Percentiles rank a stretch among this genome's conserved stretches.
phyloP scores from a whole-genome alignment of 2,888 invertebrate genomes.

The Myopa testacea region DNA sequence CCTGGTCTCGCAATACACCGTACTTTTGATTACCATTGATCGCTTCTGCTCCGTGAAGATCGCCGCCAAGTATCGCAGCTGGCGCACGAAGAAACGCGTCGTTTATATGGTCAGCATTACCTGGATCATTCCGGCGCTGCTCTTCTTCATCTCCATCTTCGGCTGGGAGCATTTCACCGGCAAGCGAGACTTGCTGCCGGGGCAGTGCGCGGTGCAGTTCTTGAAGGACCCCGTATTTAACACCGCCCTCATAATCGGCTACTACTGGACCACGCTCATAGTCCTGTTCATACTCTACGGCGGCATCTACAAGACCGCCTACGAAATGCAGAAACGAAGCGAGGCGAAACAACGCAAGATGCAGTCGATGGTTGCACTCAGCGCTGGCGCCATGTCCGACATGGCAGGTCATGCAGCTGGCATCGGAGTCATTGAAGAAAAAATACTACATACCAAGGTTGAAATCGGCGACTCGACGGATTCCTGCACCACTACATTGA shows the following conservation, averaged over 20 bases:
- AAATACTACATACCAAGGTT: constrained; percentile 60
- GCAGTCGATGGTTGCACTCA: constrained; percentile 93
- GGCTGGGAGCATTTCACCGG: constrained; percentile 99
- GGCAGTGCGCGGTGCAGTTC: constrained; percentile 96
- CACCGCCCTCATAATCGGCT: constrained; percentile 94
- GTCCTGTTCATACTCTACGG: constrained; percentile 96
- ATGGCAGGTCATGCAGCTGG: constrained; percentile 91
- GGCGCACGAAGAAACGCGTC: constrained; percentile 94
- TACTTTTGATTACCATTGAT: constrained; percentile 97
- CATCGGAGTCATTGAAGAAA: constrained; percentile 80
- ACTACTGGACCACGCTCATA: constrained; percentile 97
- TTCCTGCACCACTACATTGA: constrained; percentile 56
- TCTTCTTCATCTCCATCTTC: constrained; percentile 98
- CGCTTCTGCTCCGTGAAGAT: constrained; percentile 99
- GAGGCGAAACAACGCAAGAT: constrained; percentile 96
- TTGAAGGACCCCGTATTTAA: constrained; percentile 97
- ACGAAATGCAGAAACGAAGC: constrained; percentile 97
- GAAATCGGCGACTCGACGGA: constrained; percentile 51
- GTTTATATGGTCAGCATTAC: constrained; percentile 96
- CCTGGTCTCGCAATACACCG: constrained; percentile 98
- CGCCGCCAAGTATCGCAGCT: constrained; percentile 95
- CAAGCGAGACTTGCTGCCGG: constrained; percentile 85
- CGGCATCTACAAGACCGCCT: constrained; percentile 97
- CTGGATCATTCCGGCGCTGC: constrained; percentile 94
- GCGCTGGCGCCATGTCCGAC: constrained; percentile 90